Conservation (phyloP, 1,140 invertebrate species). For the Drosophila persimilis region DNA sequence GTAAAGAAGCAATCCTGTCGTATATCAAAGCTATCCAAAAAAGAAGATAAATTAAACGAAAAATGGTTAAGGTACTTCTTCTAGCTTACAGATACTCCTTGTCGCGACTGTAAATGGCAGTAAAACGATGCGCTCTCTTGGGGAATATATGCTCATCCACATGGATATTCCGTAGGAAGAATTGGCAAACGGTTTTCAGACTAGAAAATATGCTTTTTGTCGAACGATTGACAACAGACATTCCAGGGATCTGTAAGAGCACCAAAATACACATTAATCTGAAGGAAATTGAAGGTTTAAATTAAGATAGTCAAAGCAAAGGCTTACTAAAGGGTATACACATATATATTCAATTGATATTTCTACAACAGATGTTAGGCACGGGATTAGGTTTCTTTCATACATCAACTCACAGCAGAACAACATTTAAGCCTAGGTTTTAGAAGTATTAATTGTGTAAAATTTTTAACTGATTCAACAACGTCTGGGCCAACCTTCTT, state of each 20-base stretch:
- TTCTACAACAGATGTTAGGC: constrained; percentile 13
- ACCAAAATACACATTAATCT: not conserved
- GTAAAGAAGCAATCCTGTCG: constrained; percentile 92
- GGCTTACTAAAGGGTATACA: constrained; percentile 1
- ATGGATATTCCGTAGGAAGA: constrained; percentile 86
- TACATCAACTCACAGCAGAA: constrained; percentile 22
- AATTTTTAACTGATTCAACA: constrained; percentile 54
- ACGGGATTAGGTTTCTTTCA: constrained; percentile 21
- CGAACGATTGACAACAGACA: constrained; percentile 85
- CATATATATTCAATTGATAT: constrained; percentile 1
- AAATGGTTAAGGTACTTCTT: not conserved
- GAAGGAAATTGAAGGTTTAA: not conserved
- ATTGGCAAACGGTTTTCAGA: constrained; percentile 85
- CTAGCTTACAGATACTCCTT: constrained; percentile 92
- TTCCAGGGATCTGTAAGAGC: constrained; percentile 85
- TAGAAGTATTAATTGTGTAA: constrained; percentile 31
- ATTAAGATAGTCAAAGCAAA: not conserved
- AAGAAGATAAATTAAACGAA: constrained; percentile 3
- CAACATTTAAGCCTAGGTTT: constrained; percentile 22
- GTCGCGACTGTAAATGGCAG: constrained; percentile 92
- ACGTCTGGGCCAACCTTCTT: constrained; percentile 77
- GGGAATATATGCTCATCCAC: constrained; percentile 88
- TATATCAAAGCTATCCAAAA: constrained; percentile 89
- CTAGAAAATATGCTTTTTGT: constrained; percentile 86
- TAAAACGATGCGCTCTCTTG: constrained; percentile 88